Conservation (phyloP, 2,113 vertebrate genomes). For the Paradisaea rubra region DNA sequence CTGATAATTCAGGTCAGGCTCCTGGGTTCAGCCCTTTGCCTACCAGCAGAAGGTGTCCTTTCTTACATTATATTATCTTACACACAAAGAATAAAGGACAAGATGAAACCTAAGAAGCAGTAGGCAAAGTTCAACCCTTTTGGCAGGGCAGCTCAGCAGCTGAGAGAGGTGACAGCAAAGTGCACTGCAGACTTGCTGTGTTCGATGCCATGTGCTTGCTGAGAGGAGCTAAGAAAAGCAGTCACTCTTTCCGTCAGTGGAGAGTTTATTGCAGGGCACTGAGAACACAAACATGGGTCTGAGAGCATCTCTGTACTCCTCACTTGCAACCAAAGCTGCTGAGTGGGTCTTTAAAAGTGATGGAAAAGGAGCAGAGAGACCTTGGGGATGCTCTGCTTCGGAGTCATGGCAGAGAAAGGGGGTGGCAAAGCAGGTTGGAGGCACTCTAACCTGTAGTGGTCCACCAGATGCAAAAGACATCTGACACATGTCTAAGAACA, state of each 20-base stretch:
- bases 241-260: neutral
- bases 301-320: neutral
- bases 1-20: neutral
- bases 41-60: neutral
- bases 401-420: neutral
- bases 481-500: neutral
- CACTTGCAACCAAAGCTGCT: neutral
- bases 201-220: neutral
- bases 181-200: neutral
- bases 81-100: neutral
- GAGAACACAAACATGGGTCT: rapidly evolving
- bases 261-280: neutral
- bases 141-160: neutral
- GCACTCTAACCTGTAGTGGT: neutral
- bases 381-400: neutral
- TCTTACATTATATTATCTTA: neutral
- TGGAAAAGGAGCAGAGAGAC: neutral
- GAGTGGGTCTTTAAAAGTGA: rapidly evolving
- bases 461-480: neutral
- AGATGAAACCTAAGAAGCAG: neutral
- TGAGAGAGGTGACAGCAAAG: neutral
- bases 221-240: constrained; percentile 1
- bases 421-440: neutral
- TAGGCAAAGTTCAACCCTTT: neutral
- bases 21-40: neutral